Evolutionary conservation across 2,113 vertebrate genomes (phyloP), one percentile per base, ranked within the genome.

Genomic region (Poeciliopsis retropinna): DNA sequence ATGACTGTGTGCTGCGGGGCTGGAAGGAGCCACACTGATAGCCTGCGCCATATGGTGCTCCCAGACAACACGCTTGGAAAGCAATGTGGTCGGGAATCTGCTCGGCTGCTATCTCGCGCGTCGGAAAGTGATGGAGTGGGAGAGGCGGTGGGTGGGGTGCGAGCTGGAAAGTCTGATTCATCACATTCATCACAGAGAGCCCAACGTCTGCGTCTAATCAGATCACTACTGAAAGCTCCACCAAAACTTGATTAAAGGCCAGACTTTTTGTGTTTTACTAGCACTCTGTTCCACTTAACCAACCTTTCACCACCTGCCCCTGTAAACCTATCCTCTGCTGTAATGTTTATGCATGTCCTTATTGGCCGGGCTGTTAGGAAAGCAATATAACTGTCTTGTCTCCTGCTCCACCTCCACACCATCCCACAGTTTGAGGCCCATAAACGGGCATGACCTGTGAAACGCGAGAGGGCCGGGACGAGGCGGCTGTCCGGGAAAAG

Each of bases 291-390:
- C 84, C 91, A 93, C 88, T 91, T 85, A 88, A 87, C 82, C 83
- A 89, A 77, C 75, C 85, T 87, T 87, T 90, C 79, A 85, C 91
- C 90, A 91, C 90, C 92, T 93, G 88, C 85, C 67, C 80, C 85
- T 84, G 84, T 88, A 89, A 91, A 89, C 83, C 60, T 86, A 92
- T 88, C 91, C 69, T 71, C 79, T 57, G 70, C 87, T 67, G 64
- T 92, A 89, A 92, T 91, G 91, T 91, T 90, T 92, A 93, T 93
- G 92, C 92, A 92, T 92, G 89, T 83, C 82, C 90, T 90, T 91
- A 89, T 91, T 83, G 91, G 86, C 88, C 84, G 30, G 87, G 87
- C 90, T 91, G 88, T 92, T 90, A 89, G 84, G 76, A 79, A 78
- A 84, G 64, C 60, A 64, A 73, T 90, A 69, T 8, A 31, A 66